These are phyloP conservation scores for Chlorops oryzae DNA, from an alignment of 1,140 invertebrate genomes.

Conservation along the genomic window DNA sequence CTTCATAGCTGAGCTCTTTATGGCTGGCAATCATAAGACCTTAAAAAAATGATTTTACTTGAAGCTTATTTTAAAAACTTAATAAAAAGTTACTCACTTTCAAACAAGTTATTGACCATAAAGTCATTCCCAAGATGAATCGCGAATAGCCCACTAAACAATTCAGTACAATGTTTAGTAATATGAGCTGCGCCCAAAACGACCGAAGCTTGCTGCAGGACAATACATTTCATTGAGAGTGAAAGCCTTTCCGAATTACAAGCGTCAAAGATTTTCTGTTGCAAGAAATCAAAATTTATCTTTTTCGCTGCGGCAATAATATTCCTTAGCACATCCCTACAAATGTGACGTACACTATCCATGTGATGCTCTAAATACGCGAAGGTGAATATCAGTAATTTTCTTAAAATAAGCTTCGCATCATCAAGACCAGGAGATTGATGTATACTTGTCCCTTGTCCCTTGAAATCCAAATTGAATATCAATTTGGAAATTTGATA, in stretches of 20 bases:
- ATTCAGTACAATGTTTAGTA: constrained; percentile 21
- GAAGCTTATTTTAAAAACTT: too few relatives aligned
- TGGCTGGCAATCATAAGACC: constrained; percentile 21
- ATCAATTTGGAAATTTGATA: constrained; percentile 19
- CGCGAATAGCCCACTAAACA: constrained; percentile 29
- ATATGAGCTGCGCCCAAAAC: constrained; percentile 23
- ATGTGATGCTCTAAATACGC: constrained; percentile 52
- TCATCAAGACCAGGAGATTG: constrained; percentile 26
- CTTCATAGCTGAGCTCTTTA: constrained; percentile 16
- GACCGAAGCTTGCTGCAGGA: constrained; percentile 23
- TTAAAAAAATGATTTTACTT: constrained; percentile 1
- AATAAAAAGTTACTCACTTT: constrained; percentile 30
- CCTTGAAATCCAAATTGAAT: constrained; percentile 11
- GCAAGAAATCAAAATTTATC: constrained; percentile 18
- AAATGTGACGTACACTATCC: constrained; percentile 55
- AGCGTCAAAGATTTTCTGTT: constrained; percentile 16
- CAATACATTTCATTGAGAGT: constrained; percentile 21
- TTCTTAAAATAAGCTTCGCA: constrained; percentile 21
- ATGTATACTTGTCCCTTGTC: not conserved
- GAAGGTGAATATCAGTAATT: constrained; percentile 20
- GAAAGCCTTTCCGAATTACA: constrained; percentile 13
- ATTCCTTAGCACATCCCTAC: constrained; percentile 45
- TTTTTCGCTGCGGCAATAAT: constrained; percentile 44
- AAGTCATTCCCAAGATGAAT: constrained; percentile 28
- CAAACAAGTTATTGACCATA: constrained; percentile 30